These are phyloP conservation scores for Euura saliciscinereae DNA, from an alignment of 1,140 invertebrate genomes.

Conservation along the genomic window DNA sequence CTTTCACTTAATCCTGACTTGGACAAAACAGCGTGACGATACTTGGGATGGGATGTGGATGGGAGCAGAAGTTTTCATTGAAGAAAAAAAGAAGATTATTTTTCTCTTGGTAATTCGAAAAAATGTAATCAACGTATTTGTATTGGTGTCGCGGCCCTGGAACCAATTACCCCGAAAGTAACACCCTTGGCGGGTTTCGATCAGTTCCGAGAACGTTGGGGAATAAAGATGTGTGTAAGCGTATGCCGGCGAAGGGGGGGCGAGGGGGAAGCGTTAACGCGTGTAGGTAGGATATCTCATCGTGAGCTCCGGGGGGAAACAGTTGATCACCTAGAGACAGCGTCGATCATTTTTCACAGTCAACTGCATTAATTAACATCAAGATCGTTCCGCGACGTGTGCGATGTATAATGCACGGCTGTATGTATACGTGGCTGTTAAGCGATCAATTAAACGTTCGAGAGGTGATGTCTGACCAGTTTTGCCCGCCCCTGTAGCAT, in stretches of 20 bases:
- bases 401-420: neutral
- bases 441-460: conserved; percentile 7
- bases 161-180: neutral
- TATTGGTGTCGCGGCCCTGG: neutral
- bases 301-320: neutral
- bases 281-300: neutral
- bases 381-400: neutral
- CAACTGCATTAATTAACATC: conserved; percentile 7
- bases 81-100: too few relatives aligned
- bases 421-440: neutral
- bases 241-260: neutral
- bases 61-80: too few relatives aligned
- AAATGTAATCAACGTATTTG: too few relatives aligned
- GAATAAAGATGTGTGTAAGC: neutral
- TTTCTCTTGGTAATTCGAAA: too few relatives aligned
- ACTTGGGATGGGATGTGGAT: too few relatives aligned
- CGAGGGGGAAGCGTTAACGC: neutral
- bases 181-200: neutral
- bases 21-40: too few relatives aligned
- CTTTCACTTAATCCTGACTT: too few relatives aligned
- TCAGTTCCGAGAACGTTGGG: neutral
- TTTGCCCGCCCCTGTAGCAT: neutral
- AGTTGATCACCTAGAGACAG: conserved; percentile 1
- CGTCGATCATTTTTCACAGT: conserved; percentile 7
- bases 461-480: conserved; percentile 2